Base-by-base conservation (phyloP, 2,888 invertebrate genomes). In the Hirtodrosophila alboralis region DNA sequence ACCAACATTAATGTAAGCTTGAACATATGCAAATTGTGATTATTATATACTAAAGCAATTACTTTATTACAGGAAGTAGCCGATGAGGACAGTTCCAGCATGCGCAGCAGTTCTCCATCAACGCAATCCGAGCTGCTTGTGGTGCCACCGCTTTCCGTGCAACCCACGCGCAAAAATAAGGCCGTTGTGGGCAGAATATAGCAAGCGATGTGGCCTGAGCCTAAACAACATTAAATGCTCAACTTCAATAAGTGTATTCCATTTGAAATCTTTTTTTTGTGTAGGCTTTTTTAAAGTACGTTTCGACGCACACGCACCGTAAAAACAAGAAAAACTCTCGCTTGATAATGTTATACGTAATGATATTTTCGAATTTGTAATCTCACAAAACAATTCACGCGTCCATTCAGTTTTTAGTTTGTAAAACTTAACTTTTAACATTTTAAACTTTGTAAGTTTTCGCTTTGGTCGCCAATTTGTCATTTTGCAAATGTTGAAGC, bases 101-200 rank as follows among this genome's bases (percentile, higher is more conserved):
- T 85, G 72, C 84, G 89, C 18, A 87, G 88, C 89, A 87, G 78
- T 60, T 90, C 90, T 14, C 90, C 92, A 14, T 91, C 91, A 56
- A 75, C 87, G 88, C 92, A 92, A 88, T 91, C 91, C 5, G 93
- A 93, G 73, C 92, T 93, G 89, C 91, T 95, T 87, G 93, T 94
- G 86, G 76, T 81, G 38, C 95, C 95, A 81, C 96, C 96, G 67
- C 93, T 96, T 91, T 96, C 96, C 58, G 96, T 96, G 89, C 96
- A 96, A 91, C 96, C 96, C 70, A 95, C 95, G 83, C 93, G 96
- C 89, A 95, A 96, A 92, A 93, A 94, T 81, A 93, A 93, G 90
- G 92, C 93, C 85, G 93, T 93, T 75, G 93, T 95, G 84, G 93
- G 95, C 77, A 86, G 90, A 36, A 88, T 89, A 61, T 89, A 75